Base-by-base conservation (phyloP, 2,888 invertebrate genomes). In the Apoderus coryli region DNA sequence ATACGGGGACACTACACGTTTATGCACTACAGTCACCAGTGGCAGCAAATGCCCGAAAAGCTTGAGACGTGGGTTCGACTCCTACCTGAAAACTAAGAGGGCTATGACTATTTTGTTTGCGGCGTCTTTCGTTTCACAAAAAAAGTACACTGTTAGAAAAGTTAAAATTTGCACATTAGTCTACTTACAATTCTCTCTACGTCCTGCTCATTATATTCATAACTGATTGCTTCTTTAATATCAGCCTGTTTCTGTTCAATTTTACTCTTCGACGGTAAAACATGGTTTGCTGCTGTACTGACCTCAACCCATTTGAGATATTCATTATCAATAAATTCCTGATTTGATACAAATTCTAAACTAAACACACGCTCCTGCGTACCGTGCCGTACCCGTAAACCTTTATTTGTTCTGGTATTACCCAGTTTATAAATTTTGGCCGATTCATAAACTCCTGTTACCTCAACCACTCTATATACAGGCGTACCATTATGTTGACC, bases 301-400 rank as follows among this genome's bases (percentile, higher is more conserved):
- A 84, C 75, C 46, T 86, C 82, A 41, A 76, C 69, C 96, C 96
- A 99, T 50, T 90, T 92, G 31, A 70, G 67, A 53, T 86, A 99
- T 56, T 99, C 98, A 2, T 71, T 69, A 16, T 93, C 88, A 0
- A 84, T 79, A 55, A 95, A 95, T 49, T 88, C 85, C 48, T 86
- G 84, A 64, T 99, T 98, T 12, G 95, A 95, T 12, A 98, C 86
- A 54, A 90, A 98, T 54, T 95, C 95, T 38, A 99, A 60, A 9
- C 92, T 62, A 49, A 90, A 93, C 2, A 89, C 85, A 7, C 88
- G 63, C 51, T 90, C 90, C 40, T 89, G 82, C 0, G 70, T 69
- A 0, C 89, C 93, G 54, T 93, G 90, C 27, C 86, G 69, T 6
- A 80, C 54, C 36, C 72, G 70, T 4, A 81, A 56, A 0, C 81